A percentile compares a stretch with the other conserved stretches of the same genome.
Conservation (phyloP, 2,113 vertebrate genomes). For the Pygoscelis antarcticus region DNA sequence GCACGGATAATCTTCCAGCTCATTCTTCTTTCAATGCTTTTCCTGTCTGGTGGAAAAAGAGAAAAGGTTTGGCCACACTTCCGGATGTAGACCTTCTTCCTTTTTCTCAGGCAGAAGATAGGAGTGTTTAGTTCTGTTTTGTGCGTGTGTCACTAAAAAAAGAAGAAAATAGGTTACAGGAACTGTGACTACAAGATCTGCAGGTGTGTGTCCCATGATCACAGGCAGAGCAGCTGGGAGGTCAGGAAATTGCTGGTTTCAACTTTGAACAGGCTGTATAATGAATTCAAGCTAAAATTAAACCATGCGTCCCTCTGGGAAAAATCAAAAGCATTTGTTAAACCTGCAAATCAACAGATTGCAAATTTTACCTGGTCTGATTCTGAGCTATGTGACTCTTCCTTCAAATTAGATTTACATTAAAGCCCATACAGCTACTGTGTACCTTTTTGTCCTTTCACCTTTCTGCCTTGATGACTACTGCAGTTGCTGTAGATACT, state of each 20-base stretch:
- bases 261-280: constrained; percentile 5
- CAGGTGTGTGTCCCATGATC: constrained; percentile 3
- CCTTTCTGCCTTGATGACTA: neutral
- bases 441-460: neutral
- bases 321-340: neutral
- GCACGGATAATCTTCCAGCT: neutral
- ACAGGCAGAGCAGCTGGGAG: constrained; percentile 24
- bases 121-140: neutral
- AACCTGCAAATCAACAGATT: neutral
- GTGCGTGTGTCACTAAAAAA: neutral
- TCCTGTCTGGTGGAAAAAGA: neutral
- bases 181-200: neutral
- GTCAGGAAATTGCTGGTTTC: constrained; percentile 32
- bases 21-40: neutral
- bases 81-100: neutral
- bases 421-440: neutral
- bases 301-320: neutral
- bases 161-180: neutral
- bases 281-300: constrained; percentile 52
- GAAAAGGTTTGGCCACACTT: neutral
- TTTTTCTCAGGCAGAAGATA: neutral
- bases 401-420: constrained; percentile 14
- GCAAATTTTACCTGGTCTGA: neutral
- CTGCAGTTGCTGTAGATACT: neutral
- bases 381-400: neutral